These are phyloP conservation scores for Podilymbus podiceps DNA, from an alignment of 2,113 vertebrate genomes.

Conservation along the genomic window DNA sequence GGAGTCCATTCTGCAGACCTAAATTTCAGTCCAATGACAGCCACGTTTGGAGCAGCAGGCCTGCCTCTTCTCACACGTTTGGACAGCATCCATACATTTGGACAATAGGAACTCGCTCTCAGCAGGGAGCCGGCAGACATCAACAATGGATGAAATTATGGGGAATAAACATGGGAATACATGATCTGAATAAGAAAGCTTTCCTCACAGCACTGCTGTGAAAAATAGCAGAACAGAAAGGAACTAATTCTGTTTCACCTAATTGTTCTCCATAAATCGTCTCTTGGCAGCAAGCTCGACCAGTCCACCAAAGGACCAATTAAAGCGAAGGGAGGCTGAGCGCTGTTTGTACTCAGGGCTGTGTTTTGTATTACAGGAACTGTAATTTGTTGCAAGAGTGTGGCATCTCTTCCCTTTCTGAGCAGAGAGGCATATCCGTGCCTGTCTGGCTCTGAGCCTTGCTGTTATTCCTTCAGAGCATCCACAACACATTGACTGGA, in stretches of 20 bases:
- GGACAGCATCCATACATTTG: neutral
- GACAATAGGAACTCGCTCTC: neutral
- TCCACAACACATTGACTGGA: rapidly evolving
- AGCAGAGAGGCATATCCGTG: neutral
- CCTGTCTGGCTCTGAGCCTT: neutral
- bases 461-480: neutral
- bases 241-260: conserved; percentile 5
- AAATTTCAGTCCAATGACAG: rapidly evolving
- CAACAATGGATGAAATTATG: conserved; percentile 4
- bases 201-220: neutral
- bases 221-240: conserved; percentile 38
- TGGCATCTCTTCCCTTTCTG: neutral
- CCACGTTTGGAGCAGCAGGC: neutral
- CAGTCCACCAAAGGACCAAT: neutral
- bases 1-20: neutral
- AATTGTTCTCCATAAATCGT: conserved; percentile 36
- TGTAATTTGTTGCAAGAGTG: neutral
- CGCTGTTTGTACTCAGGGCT: neutral
- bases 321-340: neutral
- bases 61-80: neutral
- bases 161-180: neutral
- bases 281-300: neutral
- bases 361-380: neutral
- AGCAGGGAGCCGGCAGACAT: neutral
- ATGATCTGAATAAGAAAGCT: neutral